These are phyloP conservation scores for Lymantria monacha DNA, from an alignment of 2,888 invertebrate genomes.

Conservation along the genomic window DNA sequence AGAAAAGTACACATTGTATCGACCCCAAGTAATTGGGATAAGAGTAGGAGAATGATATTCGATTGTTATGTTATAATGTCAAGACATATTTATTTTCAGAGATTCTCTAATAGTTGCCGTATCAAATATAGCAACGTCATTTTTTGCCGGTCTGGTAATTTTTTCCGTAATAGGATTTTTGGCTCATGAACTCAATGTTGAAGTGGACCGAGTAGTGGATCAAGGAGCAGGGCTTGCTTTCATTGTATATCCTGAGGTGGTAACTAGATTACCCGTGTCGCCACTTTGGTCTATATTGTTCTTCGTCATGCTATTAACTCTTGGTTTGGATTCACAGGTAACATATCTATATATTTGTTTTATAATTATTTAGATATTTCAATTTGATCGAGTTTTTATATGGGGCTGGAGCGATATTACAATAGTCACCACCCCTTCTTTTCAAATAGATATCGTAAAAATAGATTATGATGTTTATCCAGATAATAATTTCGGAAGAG, in stretches of 20 bases:
- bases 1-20: too few species aligned
- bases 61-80: too few species aligned
- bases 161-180: slow-evolving; percentile 92
- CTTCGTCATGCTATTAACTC: slow-evolving; percentile 89
- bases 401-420: too few species aligned
- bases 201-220: slow-evolving; percentile 87
- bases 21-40: too few species aligned
- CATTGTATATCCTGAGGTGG: slow-evolving; percentile 93
- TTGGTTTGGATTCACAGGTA: slow-evolving; percentile 88
- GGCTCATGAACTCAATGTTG: slow-evolving; percentile 87
- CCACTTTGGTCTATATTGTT: slow-evolving; percentile 92
- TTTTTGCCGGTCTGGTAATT: slow-evolving; percentile 91
- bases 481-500: too few species aligned
- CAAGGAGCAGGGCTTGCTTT: slow-evolving; percentile 91
- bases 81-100: slow-evolving; percentile 59
- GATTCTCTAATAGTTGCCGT: slow-evolving; percentile 89
- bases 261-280: slow-evolving; percentile 89
- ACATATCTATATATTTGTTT: neutral
- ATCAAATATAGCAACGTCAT: slow-evolving; percentile 89
- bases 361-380: neutral
- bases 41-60: too few species aligned
- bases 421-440: too few species aligned
- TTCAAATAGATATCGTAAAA: too few species aligned
- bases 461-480: too few species aligned
- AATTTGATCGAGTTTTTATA: too few species aligned